Evolutionary conservation across 35 echinoderm and acorn worm genomes (phyloP).

Genomic region (Holothuria glaberrima): DNA sequence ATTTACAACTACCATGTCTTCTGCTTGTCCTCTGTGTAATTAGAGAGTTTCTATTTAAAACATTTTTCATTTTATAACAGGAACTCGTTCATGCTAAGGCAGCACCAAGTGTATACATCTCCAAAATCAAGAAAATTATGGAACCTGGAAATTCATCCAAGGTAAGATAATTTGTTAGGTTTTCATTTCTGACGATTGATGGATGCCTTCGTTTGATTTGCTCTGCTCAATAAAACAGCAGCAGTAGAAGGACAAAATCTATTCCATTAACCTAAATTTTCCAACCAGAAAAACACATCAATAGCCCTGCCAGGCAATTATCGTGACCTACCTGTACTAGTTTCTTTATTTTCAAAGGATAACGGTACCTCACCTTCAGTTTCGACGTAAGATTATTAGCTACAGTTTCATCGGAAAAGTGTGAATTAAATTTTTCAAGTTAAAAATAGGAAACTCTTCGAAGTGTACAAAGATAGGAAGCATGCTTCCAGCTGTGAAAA

Average conservation of each 20-base stretch:
- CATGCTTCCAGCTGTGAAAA: no score
- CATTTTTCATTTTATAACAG: conserved; percentile 39
- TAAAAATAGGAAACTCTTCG: no score
- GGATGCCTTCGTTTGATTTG: not conserved
- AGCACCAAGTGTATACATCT: conserved; percentile 82
- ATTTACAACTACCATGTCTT: not conserved
- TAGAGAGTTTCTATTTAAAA: not conserved
- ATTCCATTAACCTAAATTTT: conserved; percentile 46
- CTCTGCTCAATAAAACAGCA: not conserved
- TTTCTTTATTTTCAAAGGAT: no score
- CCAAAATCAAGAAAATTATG: conserved; percentile 93
- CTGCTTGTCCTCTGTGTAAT: not conserved
- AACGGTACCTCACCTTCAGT: no score
- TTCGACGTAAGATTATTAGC: no score
- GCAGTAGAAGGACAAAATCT: not conserved
- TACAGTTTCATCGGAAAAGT: no score
- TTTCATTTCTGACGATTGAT: not conserved
- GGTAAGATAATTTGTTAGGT: conserved; percentile 58
- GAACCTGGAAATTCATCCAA: conserved; percentile 95
- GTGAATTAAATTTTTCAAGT: no score
- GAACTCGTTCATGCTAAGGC: conserved; percentile 95
- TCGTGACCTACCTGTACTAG: no score
- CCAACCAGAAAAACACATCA: conserved; percentile 25
- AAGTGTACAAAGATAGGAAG: no score
- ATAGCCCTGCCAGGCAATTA: not conserved